Evolutionary conservation across 2,888 invertebrate genomes (phyloP).

Genomic region (Thysanoteuthis rhombus): DNA sequence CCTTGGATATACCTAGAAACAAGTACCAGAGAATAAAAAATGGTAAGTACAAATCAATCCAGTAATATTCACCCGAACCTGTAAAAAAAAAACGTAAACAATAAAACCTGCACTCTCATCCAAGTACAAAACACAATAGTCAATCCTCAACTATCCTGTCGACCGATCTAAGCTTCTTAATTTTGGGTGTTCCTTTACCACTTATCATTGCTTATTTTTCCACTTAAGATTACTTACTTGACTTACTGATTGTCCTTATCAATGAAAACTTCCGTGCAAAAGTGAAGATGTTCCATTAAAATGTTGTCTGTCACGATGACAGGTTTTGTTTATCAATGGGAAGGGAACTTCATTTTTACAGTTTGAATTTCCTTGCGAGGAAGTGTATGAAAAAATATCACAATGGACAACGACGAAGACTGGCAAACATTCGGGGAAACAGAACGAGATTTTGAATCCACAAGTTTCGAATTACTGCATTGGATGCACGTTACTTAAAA

Average conservation of each 20-base stretch:
- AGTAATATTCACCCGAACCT: background rate
- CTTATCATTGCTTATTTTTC: background rate
- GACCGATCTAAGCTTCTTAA: background rate
- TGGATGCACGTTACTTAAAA: background rate
- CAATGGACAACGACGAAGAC: background rate
- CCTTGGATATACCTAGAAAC: background rate
- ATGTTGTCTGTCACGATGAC: background rate
- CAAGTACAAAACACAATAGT: background rate
- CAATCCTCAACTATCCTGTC: background rate
- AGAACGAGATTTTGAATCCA: background rate
- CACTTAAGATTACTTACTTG: background rate
- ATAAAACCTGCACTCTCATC: background rate
- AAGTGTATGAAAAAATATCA: background rate
- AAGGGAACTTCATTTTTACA: background rate
- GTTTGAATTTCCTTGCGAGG: background rate
- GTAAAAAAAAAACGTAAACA: background rate
- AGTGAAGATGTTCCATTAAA: background rate
- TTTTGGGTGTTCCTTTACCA: background rate
- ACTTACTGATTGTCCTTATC: slow-evolving; percentile 12
- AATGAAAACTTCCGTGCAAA: background rate
- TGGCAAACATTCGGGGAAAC: background rate
- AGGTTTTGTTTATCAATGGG: background rate
- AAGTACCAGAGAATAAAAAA: background rate
- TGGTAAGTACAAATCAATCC: background rate
- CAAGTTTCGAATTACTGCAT: background rate